Conservation (phyloP, 2,888 invertebrate genomes). For the Steinernema scapterisci region DNA sequence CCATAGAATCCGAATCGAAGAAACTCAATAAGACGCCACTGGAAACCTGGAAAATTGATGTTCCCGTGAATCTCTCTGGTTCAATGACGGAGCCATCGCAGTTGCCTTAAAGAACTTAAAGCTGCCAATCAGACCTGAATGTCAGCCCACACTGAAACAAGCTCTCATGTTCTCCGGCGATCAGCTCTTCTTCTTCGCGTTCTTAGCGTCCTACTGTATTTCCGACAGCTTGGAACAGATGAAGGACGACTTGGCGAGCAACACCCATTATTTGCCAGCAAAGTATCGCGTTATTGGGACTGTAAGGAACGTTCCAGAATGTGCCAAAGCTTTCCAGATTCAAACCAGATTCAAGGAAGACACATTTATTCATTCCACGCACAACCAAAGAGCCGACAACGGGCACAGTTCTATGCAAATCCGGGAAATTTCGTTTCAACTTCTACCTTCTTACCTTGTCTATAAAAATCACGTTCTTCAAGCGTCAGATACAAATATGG, state of each 20-base stretch:
- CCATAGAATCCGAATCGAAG: slow-evolving; percentile 42
- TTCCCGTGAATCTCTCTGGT: too few species aligned
- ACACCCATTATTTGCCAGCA: slow-evolving; percentile 30
- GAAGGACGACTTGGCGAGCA: neutral
- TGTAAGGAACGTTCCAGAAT: slow-evolving; percentile 34
- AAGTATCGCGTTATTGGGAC: slow-evolving; percentile 36
- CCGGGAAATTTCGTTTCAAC: too few species aligned
- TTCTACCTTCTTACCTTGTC: too few species aligned
- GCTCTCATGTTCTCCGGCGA: slow-evolving; percentile 65
- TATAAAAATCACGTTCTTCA: too few species aligned
- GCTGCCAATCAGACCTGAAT: slow-evolving; percentile 66
- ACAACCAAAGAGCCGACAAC: too few species aligned
- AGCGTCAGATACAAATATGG: too few species aligned
- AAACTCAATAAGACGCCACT: slow-evolving; percentile 59
- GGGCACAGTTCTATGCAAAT: too few species aligned
- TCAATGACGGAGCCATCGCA: slow-evolving; percentile 70
- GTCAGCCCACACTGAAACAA: slow-evolving; percentile 38
- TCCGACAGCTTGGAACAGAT: neutral
- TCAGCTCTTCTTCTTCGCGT: slow-evolving; percentile 69
- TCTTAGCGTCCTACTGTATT: slow-evolving; percentile 72
- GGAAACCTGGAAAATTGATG: slow-evolving; percentile 57
- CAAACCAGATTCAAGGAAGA: neutral
- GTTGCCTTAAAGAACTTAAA: slow-evolving; percentile 72
- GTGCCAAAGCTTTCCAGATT: slow-evolving; percentile 31
- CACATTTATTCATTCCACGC: slow-evolving; percentile 33